phyloP scores from a whole-genome alignment of 2,113 vertebrate genomes.

The Symphodus melops region DNA sequence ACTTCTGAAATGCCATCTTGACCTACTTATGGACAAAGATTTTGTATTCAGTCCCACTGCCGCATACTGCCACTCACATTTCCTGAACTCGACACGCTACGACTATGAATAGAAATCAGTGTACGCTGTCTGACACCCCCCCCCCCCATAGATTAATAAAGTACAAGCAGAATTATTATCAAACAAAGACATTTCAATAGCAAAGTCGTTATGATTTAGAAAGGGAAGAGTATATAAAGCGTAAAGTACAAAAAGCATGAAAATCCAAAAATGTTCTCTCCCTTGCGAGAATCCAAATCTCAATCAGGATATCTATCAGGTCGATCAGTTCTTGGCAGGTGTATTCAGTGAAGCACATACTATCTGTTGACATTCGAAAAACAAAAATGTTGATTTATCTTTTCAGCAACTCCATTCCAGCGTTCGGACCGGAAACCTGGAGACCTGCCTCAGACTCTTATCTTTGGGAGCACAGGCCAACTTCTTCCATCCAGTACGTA shows the following conservation, averaged over 20 bases:
- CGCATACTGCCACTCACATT: neutral
- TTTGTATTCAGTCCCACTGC: neutral
- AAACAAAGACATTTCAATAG: neutral
- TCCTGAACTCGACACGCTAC: neutral
- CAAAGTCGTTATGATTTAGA: neutral
- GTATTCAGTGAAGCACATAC: neutral
- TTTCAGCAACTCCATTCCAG: slow-evolving; percentile 97
- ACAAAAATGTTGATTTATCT: neutral
- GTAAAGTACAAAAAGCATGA: neutral
- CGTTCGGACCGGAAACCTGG: slow-evolving; percentile 95
- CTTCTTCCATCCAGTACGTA: slow-evolving; percentile 96
- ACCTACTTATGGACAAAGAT: slow-evolving; percentile 5
- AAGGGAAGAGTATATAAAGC: neutral
- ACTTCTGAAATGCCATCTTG: neutral
- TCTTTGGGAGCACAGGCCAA: slow-evolving; percentile 97
- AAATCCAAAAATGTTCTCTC: neutral
- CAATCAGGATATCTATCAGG: no score
- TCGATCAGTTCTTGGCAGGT: neutral
- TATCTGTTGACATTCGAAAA: no score
- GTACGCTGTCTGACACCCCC: neutral
- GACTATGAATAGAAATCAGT: neutral
- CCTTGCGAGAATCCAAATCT: neutral
- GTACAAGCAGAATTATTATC: neutral
- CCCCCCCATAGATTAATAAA: neutral
- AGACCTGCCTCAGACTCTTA: slow-evolving; percentile 93